These are phyloP conservation scores for Protophormia terraenovae DNA, from an alignment of 2,888 invertebrate species.

Conservation along the genomic window DNA sequence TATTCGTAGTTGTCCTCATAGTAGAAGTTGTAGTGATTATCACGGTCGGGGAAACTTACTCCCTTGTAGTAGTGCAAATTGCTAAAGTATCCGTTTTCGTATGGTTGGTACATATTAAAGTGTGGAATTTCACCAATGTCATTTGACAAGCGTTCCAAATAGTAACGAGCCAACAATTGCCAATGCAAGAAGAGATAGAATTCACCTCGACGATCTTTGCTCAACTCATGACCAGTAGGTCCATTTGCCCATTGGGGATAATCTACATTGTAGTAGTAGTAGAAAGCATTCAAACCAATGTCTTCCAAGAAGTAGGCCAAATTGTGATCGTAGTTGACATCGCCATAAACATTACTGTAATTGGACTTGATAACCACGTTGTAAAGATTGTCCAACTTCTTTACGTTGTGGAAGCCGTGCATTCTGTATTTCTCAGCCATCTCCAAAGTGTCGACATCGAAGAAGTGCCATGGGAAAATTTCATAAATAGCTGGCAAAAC, in stretches of 20 bases:
- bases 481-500: conserved; percentile 87
- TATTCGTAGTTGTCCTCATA: conserved; percentile 74
- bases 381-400: conserved; percentile 82
- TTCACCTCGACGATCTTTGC: conserved; percentile 81
- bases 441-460: conserved; percentile 83
- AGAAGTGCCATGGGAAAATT: conserved; percentile 85
- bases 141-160: conserved; percentile 85
- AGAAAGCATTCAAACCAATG: conserved; percentile 88
- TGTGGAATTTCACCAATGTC: conserved; percentile 86
- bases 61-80: conserved; percentile 86
- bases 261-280: conserved; percentile 86
- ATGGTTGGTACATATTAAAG: conserved; percentile 83
- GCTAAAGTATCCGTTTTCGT: conserved; percentile 85
- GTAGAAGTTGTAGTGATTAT: conserved; percentile 83
- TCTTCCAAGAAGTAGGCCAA: conserved; percentile 90
- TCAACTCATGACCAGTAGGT: conserved; percentile 75
- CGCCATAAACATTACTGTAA: conserved; percentile 85
- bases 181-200: conserved; percentile 82
- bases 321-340: conserved; percentile 84
- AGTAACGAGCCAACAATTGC: conserved; percentile 82
- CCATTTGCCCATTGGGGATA: conserved; percentile 88
- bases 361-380: conserved; percentile 85
- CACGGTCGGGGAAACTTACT: conserved; percentile 85
- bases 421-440: conserved; percentile 82
- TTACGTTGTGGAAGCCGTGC: conserved; percentile 83